Conservation (phyloP, 2,888 invertebrate species). For the Barypeithes pellucidus region DNA sequence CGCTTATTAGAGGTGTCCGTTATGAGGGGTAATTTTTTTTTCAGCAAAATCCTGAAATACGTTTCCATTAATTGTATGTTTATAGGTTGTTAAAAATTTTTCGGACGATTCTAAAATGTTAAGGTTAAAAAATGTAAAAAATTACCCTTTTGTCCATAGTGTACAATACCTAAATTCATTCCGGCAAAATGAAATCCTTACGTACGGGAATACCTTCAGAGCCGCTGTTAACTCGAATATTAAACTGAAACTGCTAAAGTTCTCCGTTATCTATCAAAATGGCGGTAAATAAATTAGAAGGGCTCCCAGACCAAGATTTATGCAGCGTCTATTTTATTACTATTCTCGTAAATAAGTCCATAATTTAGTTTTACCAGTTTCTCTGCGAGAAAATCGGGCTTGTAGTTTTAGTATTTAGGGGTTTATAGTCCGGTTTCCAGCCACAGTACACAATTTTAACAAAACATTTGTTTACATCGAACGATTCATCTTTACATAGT, state of each 20-base stretch:
- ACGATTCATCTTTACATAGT: no score
- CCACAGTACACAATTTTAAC: neutral
- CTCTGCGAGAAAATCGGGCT: slow-evolving; percentile 42
- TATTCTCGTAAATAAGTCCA: slow-evolving; percentile 51
- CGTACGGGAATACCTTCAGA: neutral
- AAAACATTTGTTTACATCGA: neutral
- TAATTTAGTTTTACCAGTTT: slow-evolving; percentile 53
- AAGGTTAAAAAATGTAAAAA: no score
- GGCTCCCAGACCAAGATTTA: slow-evolving; percentile 49
- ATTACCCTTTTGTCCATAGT: no score
- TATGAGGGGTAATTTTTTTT: no score
- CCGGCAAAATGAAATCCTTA: neutral
- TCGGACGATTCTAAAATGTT: no score
- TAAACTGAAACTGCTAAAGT: slow-evolving; percentile 17
- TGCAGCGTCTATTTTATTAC: slow-evolving; percentile 49
- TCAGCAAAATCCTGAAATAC: no score
- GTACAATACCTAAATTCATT: neutral
- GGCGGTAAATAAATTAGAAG: slow-evolving; percentile 51
- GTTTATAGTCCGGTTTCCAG: neutral
- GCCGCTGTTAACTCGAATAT: slow-evolving; percentile 6
- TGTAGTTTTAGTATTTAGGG: slow-evolving; percentile 31
- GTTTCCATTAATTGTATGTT: no score
- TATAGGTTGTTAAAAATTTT: no score
- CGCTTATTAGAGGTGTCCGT: no score
- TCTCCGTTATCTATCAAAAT: slow-evolving; percentile 48